Evolutionary conservation across 2,888 invertebrate genomes (phyloP), one percentile per base, ranked within the genome.

Genomic region (Boloria selene): DNA sequence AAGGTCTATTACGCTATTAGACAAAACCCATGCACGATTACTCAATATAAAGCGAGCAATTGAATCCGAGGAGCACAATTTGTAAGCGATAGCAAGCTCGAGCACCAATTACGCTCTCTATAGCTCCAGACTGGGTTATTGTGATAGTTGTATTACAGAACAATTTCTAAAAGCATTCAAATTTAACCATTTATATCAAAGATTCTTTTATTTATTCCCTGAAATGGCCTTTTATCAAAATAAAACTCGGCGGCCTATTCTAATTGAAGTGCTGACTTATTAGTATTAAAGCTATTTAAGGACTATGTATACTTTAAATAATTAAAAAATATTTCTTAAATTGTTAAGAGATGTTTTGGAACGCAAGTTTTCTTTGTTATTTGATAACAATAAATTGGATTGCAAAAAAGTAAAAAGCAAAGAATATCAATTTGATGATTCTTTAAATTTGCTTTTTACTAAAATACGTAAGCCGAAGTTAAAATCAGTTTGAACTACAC

Each of bases 1-100:
- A 59, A 45, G 38, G 31, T 61, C 42, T 64, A 71, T 69, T 65
- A 69, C 64, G 58, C 50, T 67, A 49, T 66, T 64, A 72, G 68
- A 64, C 64, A 71, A 72, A 72, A 69, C 54, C 58, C 61, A 70
- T 68, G 68, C 59, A 73, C 68, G 63, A 73, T 68, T 70, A 71
- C 70, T 68, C 71, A 60, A 68, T 70, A 63, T 69, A 70, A 66
- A 73, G 60, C 67, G 67, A 56, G 67, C 70, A 69, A 74, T 70
- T 71, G 70, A 73, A 74, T 74, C 53, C 70, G 67, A 72, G 71
- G 70, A 70, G 72, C 70, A 70, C 72, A 76, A 74, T 75, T 76
- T 73, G 70, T 68, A 72, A 75, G 71, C 73, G 73, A 74, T 75
- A 72, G 64, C 67, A 61, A 65, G 63, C 63, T 71, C 63, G 71